A percentile compares a stretch with the other conserved stretches of the same genome.
These are phyloP conservation scores for Oplegnathus fasciatus DNA, from an alignment of 2,113 vertebrate genomes.

Conservation along the genomic window DNA sequence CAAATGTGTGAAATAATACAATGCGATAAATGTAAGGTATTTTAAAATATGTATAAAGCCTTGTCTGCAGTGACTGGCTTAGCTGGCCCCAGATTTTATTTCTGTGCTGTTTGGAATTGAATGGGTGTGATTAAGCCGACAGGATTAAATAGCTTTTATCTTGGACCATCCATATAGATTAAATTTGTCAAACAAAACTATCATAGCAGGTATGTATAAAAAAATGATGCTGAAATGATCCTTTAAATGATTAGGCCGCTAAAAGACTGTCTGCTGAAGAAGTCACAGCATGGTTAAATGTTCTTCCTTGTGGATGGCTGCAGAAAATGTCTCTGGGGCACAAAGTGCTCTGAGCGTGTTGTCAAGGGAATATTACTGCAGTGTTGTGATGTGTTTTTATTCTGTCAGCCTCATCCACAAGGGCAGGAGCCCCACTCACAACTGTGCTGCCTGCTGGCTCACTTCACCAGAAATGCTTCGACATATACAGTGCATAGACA, in stretches of 20 bases:
- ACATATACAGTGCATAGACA: conserved; percentile 43
- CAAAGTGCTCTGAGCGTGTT: conserved; percentile 65
- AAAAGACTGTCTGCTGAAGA: conserved; percentile 53
- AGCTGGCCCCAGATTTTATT: not conserved
- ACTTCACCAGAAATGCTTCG: conserved; percentile 63
- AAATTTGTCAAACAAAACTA: conserved; percentile 16
- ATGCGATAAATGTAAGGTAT: not conserved
- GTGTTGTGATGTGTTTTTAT: conserved; percentile 79
- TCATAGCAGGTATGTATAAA: not conserved
- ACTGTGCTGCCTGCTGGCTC: conserved; percentile 72
- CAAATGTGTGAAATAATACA: not conserved
- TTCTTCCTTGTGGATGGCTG: conserved; percentile 53
- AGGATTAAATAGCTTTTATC: conserved; percentile 18
- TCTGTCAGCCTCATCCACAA: conserved; percentile 75
- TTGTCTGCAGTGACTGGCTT: not conserved
- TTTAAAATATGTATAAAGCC: conserved; percentile 1
- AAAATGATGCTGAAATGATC: not conserved
- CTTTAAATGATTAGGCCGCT: conserved; percentile 34
- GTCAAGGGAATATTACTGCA: conserved; percentile 76
- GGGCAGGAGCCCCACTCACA: conserved; percentile 67
- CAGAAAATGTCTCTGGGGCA: conserved; percentile 68
- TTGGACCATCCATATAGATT: not conserved
- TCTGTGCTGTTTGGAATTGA: not conserved
- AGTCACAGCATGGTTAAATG: conserved; percentile 57
- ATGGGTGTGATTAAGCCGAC: not conserved